phyloP scores from a whole-genome alignment of 2,797 vertebrate genomes.

The Onychomys arenicola region DNA sequence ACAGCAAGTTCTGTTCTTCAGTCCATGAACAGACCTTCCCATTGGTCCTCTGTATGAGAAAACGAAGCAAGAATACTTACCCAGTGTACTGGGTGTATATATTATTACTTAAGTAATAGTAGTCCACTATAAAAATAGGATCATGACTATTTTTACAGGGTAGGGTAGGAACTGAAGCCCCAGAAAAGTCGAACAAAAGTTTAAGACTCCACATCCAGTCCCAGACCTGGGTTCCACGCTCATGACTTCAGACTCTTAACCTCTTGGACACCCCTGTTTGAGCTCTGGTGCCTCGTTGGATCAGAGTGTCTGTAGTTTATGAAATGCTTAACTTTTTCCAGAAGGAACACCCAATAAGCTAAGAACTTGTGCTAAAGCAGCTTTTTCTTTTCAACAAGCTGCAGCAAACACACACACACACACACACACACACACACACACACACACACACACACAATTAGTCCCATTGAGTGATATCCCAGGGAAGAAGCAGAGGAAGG shows the following conservation, averaged over 20 bases:
- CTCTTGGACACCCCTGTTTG: neutral
- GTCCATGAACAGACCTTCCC: neutral
- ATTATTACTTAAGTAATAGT: neutral
- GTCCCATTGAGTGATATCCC: neutral
- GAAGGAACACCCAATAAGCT: constrained; percentile 5
- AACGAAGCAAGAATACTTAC: neutral
- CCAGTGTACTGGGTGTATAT: neutral
- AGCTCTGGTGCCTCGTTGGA: too few species aligned
- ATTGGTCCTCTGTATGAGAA: neutral
- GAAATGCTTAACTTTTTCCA: neutral
- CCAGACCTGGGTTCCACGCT: neutral
- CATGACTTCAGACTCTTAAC: neutral
- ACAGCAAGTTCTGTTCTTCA: neutral
- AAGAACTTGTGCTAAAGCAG: neutral
- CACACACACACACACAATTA: too few species aligned
- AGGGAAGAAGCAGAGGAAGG: neutral
- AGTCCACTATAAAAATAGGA: neutral
- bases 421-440: too few species aligned
- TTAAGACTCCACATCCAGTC: neutral
- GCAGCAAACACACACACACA: neutral
- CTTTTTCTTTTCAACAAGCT: constrained; percentile 29
- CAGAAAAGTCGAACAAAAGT: neutral
- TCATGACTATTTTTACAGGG: neutral
- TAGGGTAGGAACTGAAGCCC: neutral
- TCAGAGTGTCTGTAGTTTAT: neutral